A percentile compares a stretch with the other conserved stretches of the same genome.
Evolutionary conservation across 2,113 vertebrate genomes (phyloP).

Genomic region (Burhinus bistriatus): DNA sequence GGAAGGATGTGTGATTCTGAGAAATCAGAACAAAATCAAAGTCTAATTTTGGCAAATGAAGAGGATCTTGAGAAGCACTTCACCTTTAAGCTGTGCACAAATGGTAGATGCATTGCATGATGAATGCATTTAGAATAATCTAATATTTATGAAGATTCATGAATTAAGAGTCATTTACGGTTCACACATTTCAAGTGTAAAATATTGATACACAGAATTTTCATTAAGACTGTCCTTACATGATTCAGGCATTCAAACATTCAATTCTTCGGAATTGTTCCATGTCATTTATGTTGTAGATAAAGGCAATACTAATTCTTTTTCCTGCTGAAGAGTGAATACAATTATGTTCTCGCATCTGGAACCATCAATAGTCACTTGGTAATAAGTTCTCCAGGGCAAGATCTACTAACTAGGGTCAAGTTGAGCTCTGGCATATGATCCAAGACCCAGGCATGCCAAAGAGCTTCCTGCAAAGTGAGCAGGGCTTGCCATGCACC

Average conservation of each 20-base stretch:
- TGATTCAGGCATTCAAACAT: neutral
- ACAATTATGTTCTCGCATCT: neutral
- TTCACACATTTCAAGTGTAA: constrained; percentile 25
- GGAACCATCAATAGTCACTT: neutral
- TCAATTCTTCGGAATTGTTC: neutral
- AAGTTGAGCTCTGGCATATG: neutral
- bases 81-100: neutral
- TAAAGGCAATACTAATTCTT: neutral
- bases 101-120: neutral
- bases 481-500: neutral
- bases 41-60: neutral
- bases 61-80: constrained; percentile 15
- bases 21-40: neutral
- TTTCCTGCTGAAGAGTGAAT: neutral
- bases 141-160: constrained; percentile 38
- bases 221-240: neutral
- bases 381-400: neutral
- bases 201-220: constrained; percentile 14
- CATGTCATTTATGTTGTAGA: neutral
- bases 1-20: neutral
- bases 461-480: neutral
- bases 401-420: neutral
- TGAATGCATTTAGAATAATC: constrained; percentile 21
- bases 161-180: constrained; percentile 8
- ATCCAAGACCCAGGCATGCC: neutral